phyloP scores from a whole-genome alignment of 2,113 vertebrate species.

The Larimichthys crocea region DNA sequence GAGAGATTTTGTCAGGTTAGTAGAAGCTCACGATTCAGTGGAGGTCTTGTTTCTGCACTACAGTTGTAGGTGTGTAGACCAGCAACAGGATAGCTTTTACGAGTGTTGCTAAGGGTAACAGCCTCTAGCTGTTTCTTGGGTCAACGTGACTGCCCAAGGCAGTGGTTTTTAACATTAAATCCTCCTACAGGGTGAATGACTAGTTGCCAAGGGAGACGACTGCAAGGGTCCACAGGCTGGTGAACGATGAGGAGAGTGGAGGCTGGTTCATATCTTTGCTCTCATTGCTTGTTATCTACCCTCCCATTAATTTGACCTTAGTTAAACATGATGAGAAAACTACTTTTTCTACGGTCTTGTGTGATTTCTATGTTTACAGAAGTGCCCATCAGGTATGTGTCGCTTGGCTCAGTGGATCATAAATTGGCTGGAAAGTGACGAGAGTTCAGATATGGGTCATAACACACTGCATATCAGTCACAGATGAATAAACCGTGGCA shows the following conservation, averaged over 20 bases:
- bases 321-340: conserved; percentile 12
- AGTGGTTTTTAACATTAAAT: conserved; percentile 57
- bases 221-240: conserved; percentile 1
- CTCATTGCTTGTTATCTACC: conserved; percentile 1
- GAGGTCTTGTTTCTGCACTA: conserved; percentile 53
- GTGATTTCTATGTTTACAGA: conserved; percentile 8
- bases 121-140: conserved; percentile 53
- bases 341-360: neutral
- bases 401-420: conserved; percentile 11
- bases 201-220: conserved; percentile 57
- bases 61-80: conserved; percentile 13
- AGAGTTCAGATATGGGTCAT: conserved; percentile 36
- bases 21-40: conserved; percentile 34
- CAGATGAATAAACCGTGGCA: conserved; percentile 27
- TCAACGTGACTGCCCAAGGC: conserved; percentile 51
- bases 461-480: conserved; percentile 30
- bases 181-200: conserved; percentile 48
- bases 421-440: neutral
- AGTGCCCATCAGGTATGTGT: neutral
- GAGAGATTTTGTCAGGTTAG: conserved; percentile 46
- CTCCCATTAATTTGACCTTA: neutral
- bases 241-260: conserved; percentile 1
- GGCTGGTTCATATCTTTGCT: conserved; percentile 11
- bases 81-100: conserved; percentile 9
- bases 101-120: conserved; percentile 65